Evolutionary conservation across 2,797 vertebrate genomes (phyloP).

Genomic region (Microctenopoma stevenorrisi): DNA sequence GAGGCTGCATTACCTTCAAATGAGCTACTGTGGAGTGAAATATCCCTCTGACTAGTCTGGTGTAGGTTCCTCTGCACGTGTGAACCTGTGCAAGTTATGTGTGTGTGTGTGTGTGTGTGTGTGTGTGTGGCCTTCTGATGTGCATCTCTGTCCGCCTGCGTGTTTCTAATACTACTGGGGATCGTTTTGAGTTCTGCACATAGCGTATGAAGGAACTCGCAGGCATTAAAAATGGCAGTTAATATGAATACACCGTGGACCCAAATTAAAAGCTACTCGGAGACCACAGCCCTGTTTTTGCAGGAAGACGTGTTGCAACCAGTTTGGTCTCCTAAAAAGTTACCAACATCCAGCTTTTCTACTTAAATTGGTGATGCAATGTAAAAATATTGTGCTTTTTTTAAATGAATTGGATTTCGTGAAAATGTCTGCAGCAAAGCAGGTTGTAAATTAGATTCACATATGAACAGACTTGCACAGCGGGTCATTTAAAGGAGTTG

Average conservation of each 20-base stretch:
- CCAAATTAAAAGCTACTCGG: neutral
- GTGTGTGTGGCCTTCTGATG: slow-evolving; percentile 20
- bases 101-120: slow-evolving; percentile 16
- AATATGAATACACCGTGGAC: slow-evolving; percentile 13
- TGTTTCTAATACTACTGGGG: slow-evolving; percentile 19
- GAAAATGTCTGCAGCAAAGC: too few species aligned
- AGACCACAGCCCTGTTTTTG: neutral
- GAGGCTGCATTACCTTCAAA: slow-evolving; percentile 82
- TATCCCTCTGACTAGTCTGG: slow-evolving; percentile 65
- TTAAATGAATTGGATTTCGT: too few species aligned
- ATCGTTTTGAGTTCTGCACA: slow-evolving; percentile 34
- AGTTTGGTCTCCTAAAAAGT: neutral
- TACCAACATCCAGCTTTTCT: too few species aligned
- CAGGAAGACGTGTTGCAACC: neutral
- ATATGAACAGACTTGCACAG: neutral
- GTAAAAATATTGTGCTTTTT: too few species aligned
- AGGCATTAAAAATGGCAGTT: slow-evolving; percentile 2
- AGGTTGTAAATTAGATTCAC: neutral
- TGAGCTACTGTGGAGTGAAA: slow-evolving; percentile 78
- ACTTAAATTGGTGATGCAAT: too few species aligned
- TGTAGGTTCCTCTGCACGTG: slow-evolving; percentile 39
- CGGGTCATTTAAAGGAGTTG: neutral
- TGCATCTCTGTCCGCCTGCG: slow-evolving; percentile 13
- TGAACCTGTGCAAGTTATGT: slow-evolving; percentile 36
- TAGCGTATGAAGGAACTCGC: slow-evolving; percentile 11